Evolutionary conservation across 2,797 vertebrate species (phyloP).

Genomic region (Sebastes iracundus): DNA sequence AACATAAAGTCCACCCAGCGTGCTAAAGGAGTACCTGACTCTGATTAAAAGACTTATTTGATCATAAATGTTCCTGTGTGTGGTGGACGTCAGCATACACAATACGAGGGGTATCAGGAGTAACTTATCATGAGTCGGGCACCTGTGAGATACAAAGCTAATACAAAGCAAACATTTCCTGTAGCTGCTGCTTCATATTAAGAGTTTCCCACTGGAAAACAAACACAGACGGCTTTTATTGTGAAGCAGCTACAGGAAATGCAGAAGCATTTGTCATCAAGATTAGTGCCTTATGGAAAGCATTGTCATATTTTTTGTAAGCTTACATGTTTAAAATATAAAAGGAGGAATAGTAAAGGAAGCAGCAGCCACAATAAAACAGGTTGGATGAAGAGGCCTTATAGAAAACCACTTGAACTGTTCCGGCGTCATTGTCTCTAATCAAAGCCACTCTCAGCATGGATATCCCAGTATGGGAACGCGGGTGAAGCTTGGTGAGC

Average conservation of each 20-base stretch:
- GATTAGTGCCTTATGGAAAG: background rate
- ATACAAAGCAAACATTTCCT: conserved; percentile 1
- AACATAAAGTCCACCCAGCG: background rate
- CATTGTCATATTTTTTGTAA: background rate
- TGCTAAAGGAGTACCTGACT: background rate
- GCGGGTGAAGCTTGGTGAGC: background rate
- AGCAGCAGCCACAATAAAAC: background rate
- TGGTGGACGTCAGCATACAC: background rate
- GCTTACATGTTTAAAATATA: background rate
- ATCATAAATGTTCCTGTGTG: background rate
- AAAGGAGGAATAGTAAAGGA: background rate
- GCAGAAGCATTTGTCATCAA: background rate
- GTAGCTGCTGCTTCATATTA: background rate
- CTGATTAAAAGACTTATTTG: background rate
- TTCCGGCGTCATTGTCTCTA: background rate
- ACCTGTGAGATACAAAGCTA: background rate
- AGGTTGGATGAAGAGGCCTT: background rate
- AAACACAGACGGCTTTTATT: conserved; percentile 12
- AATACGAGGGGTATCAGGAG: background rate
- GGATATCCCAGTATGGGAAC: background rate
- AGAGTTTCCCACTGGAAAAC: background rate
- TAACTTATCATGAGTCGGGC: too few species aligned
- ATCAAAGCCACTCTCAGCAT: background rate
- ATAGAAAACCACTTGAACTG: background rate
- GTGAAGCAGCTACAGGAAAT: conserved; percentile 10